Percentiles rank a stretch among this genome's conserved stretches.
These are phyloP conservation scores for Percopsis transmontana DNA, from an alignment of 2,113 vertebrate species.

Conservation along the genomic window DNA sequence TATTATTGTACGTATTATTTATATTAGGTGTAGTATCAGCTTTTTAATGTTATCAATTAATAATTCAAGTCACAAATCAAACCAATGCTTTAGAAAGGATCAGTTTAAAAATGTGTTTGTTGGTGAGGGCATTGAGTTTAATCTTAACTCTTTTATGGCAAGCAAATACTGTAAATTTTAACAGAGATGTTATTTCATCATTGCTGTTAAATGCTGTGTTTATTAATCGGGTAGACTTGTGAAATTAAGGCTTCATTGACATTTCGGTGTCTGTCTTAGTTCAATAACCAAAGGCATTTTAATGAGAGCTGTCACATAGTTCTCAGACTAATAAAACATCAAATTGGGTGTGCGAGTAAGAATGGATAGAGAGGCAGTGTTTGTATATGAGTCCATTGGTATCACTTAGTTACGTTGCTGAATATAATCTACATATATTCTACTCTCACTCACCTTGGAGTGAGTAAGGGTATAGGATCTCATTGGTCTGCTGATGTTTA, in stretches of 20 bases:
- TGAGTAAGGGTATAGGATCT: slow-evolving; percentile 14
- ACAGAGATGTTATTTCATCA: slow-evolving; percentile 40
- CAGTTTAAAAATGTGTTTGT: background rate
- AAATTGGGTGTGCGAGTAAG: slow-evolving; percentile 12
- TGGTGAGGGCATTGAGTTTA: slow-evolving; percentile 25
- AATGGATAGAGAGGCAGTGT: slow-evolving; percentile 18
- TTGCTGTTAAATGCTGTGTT: slow-evolving; percentile 39
- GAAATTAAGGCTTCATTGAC: slow-evolving; percentile 50
- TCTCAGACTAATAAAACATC: slow-evolving; percentile 53
- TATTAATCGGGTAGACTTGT: slow-evolving; percentile 47
- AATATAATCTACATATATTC: slow-evolving; percentile 19
- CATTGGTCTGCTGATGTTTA: background rate
- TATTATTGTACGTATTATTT: background rate
- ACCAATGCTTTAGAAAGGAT: too few species aligned
- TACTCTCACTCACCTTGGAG: slow-evolving; percentile 1
- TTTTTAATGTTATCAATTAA: background rate
- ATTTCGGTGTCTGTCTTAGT: slow-evolving; percentile 54
- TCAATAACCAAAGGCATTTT: slow-evolving; percentile 58
- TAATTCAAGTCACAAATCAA: too few species aligned
- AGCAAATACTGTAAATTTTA: slow-evolving; percentile 27
- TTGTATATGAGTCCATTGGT: background rate
- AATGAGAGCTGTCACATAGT: slow-evolving; percentile 57
- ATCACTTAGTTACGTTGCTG: slow-evolving; percentile 28
- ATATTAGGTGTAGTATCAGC: background rate
- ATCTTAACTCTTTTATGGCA: slow-evolving; percentile 4